Conservation (phyloP, 2,113 vertebrate genomes). For the Sander lucioperca region DNA sequence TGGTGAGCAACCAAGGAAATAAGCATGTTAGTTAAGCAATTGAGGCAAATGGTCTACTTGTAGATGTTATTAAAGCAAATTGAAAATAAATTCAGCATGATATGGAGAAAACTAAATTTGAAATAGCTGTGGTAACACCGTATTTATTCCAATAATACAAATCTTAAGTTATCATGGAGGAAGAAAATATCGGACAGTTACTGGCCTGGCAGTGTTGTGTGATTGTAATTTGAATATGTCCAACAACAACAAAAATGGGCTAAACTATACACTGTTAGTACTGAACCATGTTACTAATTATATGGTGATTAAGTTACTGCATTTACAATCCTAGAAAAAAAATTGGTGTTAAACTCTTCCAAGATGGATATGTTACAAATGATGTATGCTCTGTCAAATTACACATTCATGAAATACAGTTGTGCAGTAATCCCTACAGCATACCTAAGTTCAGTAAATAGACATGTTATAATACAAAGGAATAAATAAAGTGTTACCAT, state of each 20-base stretch:
- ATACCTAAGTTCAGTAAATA: neutral
- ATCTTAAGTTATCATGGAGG: neutral
- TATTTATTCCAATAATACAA: conserved; percentile 42
- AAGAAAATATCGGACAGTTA: neutral
- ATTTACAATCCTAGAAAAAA: neutral
- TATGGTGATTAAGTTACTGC: neutral
- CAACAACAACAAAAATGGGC: neutral
- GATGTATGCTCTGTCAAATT: neutral
- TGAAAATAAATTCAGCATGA: conserved; percentile 49
- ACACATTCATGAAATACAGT: neutral
- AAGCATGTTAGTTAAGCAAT: conserved; percentile 91
- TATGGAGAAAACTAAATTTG: conserved; percentile 17
- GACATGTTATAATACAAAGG: neutral
- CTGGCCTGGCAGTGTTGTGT: neutral
- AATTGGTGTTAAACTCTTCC: neutral
- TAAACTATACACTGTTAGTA: neutral
- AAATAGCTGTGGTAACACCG: conserved; percentile 65
- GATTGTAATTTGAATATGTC: neutral
- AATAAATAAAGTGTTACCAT: conserved; percentile 77
- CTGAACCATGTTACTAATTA: neutral
- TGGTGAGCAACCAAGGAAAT: conserved; percentile 85
- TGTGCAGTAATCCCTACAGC: neutral
- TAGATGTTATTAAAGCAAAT: conserved; percentile 73
- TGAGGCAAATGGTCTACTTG: conserved; percentile 71
- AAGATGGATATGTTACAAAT: neutral